Conservation (phyloP, 2,113 vertebrate genomes). For the Pampusana beccarii region DNA sequence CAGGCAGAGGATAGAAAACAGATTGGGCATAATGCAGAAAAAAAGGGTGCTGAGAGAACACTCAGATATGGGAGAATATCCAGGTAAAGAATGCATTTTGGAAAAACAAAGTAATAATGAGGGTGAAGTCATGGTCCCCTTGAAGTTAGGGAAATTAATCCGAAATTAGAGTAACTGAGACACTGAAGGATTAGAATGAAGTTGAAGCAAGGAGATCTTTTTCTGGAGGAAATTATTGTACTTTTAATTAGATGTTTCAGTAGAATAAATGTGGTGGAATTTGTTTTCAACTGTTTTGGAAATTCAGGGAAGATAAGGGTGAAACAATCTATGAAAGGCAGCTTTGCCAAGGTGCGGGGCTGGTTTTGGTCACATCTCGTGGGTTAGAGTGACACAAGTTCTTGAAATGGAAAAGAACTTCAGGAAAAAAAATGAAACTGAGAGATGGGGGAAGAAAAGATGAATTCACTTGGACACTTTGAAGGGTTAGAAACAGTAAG, state of each 20-base stretch:
- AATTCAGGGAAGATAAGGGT: neutral
- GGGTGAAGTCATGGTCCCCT: neutral
- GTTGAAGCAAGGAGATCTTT: neutral
- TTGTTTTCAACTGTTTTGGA: neutral
- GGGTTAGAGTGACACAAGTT: neutral
- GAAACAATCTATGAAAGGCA: neutral
- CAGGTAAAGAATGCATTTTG: neutral
- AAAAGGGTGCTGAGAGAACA: neutral
- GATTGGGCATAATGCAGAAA: neutral
- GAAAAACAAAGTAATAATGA: neutral
- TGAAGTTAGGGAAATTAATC: neutral
- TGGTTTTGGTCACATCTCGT: neutral
- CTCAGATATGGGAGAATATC: neutral
- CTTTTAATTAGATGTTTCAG: neutral
- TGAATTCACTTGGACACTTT: neutral
- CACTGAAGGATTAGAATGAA: neutral
- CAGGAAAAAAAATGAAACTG: neutral
- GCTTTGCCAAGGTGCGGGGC: neutral
- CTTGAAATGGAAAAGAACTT: neutral
- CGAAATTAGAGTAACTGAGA: neutral
- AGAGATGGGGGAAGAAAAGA: neutral
- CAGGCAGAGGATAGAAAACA: neutral
- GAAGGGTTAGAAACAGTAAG: neutral
- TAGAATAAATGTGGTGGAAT: neutral
- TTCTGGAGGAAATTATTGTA: too few relatives aligned